phyloP scores from a whole-genome alignment of 1,140 invertebrate species.

The Heterodera schachtii region DNA sequence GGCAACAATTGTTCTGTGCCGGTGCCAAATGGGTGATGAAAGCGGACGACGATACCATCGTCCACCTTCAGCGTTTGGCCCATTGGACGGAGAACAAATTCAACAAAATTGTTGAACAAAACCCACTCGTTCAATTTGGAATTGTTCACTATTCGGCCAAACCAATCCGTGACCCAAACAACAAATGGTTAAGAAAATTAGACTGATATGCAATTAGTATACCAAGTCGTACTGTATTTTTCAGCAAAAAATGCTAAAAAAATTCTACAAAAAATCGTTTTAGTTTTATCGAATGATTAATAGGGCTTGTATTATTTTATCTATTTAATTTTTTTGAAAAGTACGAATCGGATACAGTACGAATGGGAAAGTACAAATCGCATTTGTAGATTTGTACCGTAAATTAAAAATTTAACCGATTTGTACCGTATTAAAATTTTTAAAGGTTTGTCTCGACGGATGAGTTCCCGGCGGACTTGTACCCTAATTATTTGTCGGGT shows the following conservation, averaged over 20 bases:
- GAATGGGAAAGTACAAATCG: too few species aligned
- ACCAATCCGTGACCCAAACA: neutral
- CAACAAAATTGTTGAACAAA: neutral
- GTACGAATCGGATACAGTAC: too few species aligned
- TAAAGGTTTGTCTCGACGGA: slow-evolving; percentile 18
- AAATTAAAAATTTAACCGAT: neutral
- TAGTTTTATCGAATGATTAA: too few species aligned
- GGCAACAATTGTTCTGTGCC: slow-evolving; percentile 28
- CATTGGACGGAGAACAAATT: slow-evolving; percentile 24
- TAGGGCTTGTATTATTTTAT: too few species aligned
- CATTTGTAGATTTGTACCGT: too few species aligned
- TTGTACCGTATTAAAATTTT: neutral
- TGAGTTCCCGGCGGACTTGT: neutral
- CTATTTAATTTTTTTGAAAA: too few species aligned
- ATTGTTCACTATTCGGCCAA: neutral
- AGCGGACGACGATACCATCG: slow-evolving; percentile 19
- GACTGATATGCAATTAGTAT: neutral
- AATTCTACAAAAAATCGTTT: too few species aligned
- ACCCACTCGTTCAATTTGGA: slow-evolving; percentile 6
- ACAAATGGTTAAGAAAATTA: slow-evolving; percentile 1
- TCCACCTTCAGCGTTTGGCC: slow-evolving; percentile 11
- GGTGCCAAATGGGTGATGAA: slow-evolving; percentile 19
- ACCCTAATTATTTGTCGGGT: slow-evolving; percentile 10
- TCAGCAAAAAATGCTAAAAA: neutral
- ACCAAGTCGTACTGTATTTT: neutral